Evolutionary conservation across 92 coral and sea anemone genomes (phyloP), one percentile per base, ranked within the genome.

Genomic region (Nematostella vectensis): DNA sequence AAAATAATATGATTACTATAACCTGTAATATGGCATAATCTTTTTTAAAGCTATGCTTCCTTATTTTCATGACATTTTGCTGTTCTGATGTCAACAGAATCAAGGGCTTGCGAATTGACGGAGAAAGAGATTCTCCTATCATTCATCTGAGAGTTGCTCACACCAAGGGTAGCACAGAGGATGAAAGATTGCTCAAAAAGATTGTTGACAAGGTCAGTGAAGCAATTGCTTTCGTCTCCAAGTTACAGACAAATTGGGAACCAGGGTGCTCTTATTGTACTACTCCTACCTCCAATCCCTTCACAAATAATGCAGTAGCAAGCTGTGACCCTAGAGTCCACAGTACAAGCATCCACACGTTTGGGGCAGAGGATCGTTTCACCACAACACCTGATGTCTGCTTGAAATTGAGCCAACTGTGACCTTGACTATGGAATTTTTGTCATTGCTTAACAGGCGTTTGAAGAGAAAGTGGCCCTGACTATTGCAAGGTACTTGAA

Each of bases 401-500:
- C n/a, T n/a, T n/a, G n/a, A n/a, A n/a, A n/a, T n/a, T n/a, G n/a
- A n/a, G n/a, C n/a, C n/a, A n/a, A n/a, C n/a, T n/a, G n/a, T n/a
- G n/a, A n/a, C n/a, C n/a, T n/a, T n/a, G n/a, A n/a, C n/a, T n/a
- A n/a, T 33, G 40, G 15, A 6, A 33, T 33, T 33, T 33, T 6
- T 15, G 6, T 15, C 15, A 33, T 33, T 33, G 6, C 40, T 33
- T 33, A 33, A n/a, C 15, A 93, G 99, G 99, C 88, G 30, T 72
- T 86, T 56, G 72, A 58, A 51, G 67, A 93, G 36, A 85, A 78
- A 47, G 61, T 93, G 30, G 99, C 99, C 0, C 55, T 82, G 11
- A 83, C 99, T n/a, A 66, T 93, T 23, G 96, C 99, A 33, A 78
- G 95, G 58, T 93, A 87, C 58, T 58, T 93, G 17, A 87, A 83